Evolutionary conservation across 2,113 vertebrate genomes (phyloP), one percentile per base, ranked within the genome.

Genomic region (Carassius auratus): DNA sequence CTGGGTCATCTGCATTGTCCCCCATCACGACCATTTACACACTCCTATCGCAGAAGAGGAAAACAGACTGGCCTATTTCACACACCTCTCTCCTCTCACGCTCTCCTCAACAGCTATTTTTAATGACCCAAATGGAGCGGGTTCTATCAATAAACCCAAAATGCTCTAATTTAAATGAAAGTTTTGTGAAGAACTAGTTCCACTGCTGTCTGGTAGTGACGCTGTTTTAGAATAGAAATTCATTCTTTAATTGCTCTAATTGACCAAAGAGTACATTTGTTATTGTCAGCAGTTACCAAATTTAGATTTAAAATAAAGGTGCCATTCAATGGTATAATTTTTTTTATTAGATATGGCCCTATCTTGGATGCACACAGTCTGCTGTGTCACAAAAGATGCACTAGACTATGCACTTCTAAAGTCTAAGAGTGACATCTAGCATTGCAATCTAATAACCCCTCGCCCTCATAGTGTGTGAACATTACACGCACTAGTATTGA

Each of bases 51-150:
- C 76, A 36, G 74, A 19, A n/a, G 68, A 36, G 50, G 21, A 59
- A 57, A 17, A 52, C 81, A 50, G 92, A 89, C 84, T 90, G 88
- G 90, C 89, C 79, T 89, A 59, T 69, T 88, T 62, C 38, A 64
- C 5, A 71, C 57, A 80, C 71, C 52, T 76, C 76, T 76, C 83
- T 38, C 71, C 68, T 85, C 80, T 87, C 66, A 50, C 69, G 33
- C 42, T 64, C 62, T 86, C 69, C 84, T 85, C 61, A 14, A 66
- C 66, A 74, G 89, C 92, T 95, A 93, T 94, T 94, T 93, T 91
- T 94, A 93, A 86, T 57, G 91, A 90, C 93, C 94, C 69, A 86
- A 57, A 86, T 87, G 84, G 36, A 87, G 74, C 66, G 8, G 62
- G 33, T 59, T 87, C 81, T 76, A 81, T 88, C 81, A 75, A 79